These are phyloP conservation scores for Oegoconia quadripuncta DNA, from an alignment of 2,888 invertebrate species.

Conservation along the genomic window DNA sequence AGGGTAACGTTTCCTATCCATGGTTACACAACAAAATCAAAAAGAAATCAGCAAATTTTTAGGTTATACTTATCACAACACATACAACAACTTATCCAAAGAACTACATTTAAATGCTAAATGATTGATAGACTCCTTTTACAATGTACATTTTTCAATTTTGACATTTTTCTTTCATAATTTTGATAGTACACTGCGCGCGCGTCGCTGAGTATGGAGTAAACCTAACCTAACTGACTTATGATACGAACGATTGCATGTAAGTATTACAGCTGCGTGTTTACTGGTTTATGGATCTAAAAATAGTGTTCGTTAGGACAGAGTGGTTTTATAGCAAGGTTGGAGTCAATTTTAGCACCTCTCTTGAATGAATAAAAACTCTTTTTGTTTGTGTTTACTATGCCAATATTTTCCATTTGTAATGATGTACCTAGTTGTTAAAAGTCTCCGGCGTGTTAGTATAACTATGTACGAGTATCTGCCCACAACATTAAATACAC, in stretches of 20 bases:
- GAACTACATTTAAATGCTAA: not conserved
- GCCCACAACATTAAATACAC: too few species aligned
- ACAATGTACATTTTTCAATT: too few species aligned
- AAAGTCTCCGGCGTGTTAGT: too few species aligned
- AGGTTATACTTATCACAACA: conserved; percentile 21
- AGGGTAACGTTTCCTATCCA: conserved; percentile 36
- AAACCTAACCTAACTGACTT: not conserved
- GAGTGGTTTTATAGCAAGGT: too few species aligned
- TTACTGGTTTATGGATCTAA: not conserved
- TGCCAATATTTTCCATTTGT: too few species aligned
- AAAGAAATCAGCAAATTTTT: conserved; percentile 22
- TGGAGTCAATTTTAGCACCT: too few species aligned
- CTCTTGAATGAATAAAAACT: too few species aligned
- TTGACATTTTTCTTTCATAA: not conserved
- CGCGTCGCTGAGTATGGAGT: not conserved
- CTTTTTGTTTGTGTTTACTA: too few species aligned
- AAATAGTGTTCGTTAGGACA: not conserved
- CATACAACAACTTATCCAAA: not conserved
- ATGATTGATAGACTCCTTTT: not conserved
- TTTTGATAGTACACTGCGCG: not conserved
- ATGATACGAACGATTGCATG: not conserved
- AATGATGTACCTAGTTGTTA: too few species aligned
- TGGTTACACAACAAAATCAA: conserved; percentile 20
- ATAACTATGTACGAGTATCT: too few species aligned
- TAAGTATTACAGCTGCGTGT: not conserved